Evolutionary conservation across 2,888 invertebrate species (phyloP).

Genomic region (Xylophagus ater): DNA sequence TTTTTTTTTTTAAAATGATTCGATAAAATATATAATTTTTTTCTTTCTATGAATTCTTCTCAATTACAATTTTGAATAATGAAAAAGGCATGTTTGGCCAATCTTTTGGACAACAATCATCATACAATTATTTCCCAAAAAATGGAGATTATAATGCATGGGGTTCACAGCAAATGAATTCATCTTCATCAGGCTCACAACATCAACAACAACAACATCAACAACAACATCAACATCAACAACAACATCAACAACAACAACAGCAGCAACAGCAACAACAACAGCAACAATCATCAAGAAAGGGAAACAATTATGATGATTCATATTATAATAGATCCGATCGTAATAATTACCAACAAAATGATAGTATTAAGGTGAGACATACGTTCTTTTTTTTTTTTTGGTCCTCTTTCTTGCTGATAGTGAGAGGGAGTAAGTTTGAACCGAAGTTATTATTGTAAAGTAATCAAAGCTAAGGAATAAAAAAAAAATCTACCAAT

Average conservation of each 20-base stretch:
- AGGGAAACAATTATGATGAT: conserved; percentile 61
- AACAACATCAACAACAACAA: conserved; percentile 39
- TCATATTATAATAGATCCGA: conserved; percentile 52
- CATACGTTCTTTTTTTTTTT: too few relatives aligned
- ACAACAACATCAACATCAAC: conserved; percentile 28
- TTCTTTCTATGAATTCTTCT: background rate
- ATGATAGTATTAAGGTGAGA: conserved; percentile 18
- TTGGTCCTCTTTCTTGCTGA: too few relatives aligned
- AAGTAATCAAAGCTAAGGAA: too few relatives aligned
- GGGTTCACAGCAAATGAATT: conserved; percentile 54
- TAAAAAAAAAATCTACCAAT: too few relatives aligned
- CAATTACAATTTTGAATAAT: background rate
- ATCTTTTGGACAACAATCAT: conserved; percentile 60
- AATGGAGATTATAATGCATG: conserved; percentile 78
- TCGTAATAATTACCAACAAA: conserved; percentile 12
- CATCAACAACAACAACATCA: conserved; percentile 23
- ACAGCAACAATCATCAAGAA: conserved; percentile 33
- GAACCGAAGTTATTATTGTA: too few relatives aligned
- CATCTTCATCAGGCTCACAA: too few relatives aligned
- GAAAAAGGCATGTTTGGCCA: conserved; percentile 30
- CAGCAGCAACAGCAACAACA: conserved; percentile 9
- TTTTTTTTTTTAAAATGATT: background rate
- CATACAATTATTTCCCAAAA: conserved; percentile 75
- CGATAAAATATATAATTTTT: too few relatives aligned
- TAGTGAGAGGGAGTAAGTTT: too few relatives aligned